A percentile compares a stretch with the other conserved stretches of the same genome.
Conservation (phyloP, 2,888 invertebrate genomes). For the Tyria jacobaeae region DNA sequence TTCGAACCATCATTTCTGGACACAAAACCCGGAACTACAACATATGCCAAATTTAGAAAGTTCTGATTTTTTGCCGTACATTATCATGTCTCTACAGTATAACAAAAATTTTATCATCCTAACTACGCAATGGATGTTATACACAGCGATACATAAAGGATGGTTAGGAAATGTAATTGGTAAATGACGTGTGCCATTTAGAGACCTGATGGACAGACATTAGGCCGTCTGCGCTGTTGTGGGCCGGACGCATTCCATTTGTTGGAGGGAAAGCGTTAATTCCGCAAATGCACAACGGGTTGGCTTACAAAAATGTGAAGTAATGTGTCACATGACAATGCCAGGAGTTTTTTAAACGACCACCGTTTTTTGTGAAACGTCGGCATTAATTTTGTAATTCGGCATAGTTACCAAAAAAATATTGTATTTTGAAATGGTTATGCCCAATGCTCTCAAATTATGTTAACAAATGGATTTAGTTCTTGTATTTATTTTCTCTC, state of each 20-base stretch:
- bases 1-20: conserved; percentile 83
- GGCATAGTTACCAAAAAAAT: conserved; percentile 1
- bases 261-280: conserved; percentile 75
- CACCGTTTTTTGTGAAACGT: conserved; percentile 25
- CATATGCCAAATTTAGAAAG: conserved; percentile 6
- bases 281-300: conserved; percentile 78
- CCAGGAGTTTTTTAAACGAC: conserved; percentile 38
- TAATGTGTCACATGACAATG: conserved; percentile 69
- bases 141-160: background rate
- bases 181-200: conserved; percentile 84
- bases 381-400: conserved; percentile 36
- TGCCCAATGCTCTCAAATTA: too few relatives aligned
- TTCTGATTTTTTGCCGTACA: conserved; percentile 47
- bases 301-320: conserved; percentile 68
- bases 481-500: too few relatives aligned
- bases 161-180: conserved; percentile 64
- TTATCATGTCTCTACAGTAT: conserved; percentile 38
- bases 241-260: conserved; percentile 75
- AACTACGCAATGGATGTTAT: conserved; percentile 54
- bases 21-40: conserved; percentile 60
- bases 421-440: conserved; percentile 1
- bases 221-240: conserved; percentile 82
- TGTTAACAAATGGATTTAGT: too few relatives aligned
- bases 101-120: background rate
- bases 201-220: conserved; percentile 83